These are phyloP conservation scores for Cosmopolites sordidus DNA, from an alignment of 2,888 invertebrate species.

Conservation along the genomic window DNA sequence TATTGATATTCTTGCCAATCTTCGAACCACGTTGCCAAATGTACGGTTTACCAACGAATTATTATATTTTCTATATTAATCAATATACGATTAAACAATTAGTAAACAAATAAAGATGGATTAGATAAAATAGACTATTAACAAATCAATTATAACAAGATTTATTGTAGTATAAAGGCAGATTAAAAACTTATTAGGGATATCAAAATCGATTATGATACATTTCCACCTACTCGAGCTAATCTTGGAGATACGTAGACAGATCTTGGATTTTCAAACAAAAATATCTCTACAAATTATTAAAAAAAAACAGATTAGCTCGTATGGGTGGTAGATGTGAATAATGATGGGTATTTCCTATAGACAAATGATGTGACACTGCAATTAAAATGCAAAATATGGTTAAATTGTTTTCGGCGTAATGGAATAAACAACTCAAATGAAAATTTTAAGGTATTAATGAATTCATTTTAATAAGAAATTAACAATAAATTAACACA, in stretches of 20 bases:
- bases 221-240: constrained; percentile 13
- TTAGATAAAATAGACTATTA: not conserved
- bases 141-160: constrained; percentile 8
- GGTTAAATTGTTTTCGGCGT: no score
- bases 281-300: not conserved
- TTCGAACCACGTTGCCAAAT: no score
- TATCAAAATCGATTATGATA: constrained; percentile 14
- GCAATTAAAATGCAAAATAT: no score
- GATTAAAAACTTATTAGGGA: constrained; percentile 12
- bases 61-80: not conserved
- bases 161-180: constrained; percentile 13
- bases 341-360: not conserved
- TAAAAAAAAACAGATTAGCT: not conserved
- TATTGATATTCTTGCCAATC: no score
- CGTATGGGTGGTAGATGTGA: not conserved
- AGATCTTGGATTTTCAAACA: not conserved
- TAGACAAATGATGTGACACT: no score
- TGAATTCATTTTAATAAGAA: no score
- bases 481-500: no score
- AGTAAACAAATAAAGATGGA: not conserved
- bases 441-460: no score
- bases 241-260: not conserved
- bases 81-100: not conserved
- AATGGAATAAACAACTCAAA: no score
- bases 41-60: no score